These are phyloP conservation scores for Rhyacophila evoluta DNA, from an alignment of 2,888 invertebrate species.

Conservation along the genomic window DNA sequence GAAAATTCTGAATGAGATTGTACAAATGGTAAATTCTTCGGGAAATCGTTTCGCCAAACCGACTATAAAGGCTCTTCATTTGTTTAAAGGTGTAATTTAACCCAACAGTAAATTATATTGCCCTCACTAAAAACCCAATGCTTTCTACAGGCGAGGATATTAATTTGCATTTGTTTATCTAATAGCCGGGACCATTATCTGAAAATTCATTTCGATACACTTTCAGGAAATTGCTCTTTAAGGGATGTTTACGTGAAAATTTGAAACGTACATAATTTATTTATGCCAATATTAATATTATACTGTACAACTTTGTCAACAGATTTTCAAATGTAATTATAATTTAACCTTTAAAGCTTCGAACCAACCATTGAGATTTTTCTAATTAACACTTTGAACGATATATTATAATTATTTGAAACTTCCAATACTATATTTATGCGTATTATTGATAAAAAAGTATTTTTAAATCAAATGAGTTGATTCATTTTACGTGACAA, in stretches of 20 bases:
- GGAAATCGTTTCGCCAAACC: slow-evolving; percentile 41
- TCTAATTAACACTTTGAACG: no score
- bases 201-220: slow-evolving; percentile 11
- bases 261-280: neutral
- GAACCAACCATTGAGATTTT: no score
- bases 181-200: slow-evolving; percentile 29
- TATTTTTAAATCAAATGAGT: no score
- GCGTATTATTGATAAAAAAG: no score
- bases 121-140: slow-evolving; percentile 15
- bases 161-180: slow-evolving; percentile 30
- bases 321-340: no score
- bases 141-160: neutral
- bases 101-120: slow-evolving; percentile 23
- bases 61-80: slow-evolving; percentile 44
- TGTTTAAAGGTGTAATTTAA: slow-evolving; percentile 27
- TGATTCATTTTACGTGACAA: no score
- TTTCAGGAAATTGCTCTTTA: slow-evolving; percentile 17
- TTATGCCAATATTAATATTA: no score
- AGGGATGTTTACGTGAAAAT: neutral
- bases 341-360: no score
- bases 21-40: neutral
- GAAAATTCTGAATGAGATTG: neutral
- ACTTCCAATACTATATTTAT: no score
- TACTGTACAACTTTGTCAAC: no score
- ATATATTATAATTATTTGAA: no score